Percentiles rank a stretch among this genome's conserved stretches.
phyloP scores from a whole-genome alignment of 2,888 invertebrate genomes.

The Dicranocentrus wangi region DNA sequence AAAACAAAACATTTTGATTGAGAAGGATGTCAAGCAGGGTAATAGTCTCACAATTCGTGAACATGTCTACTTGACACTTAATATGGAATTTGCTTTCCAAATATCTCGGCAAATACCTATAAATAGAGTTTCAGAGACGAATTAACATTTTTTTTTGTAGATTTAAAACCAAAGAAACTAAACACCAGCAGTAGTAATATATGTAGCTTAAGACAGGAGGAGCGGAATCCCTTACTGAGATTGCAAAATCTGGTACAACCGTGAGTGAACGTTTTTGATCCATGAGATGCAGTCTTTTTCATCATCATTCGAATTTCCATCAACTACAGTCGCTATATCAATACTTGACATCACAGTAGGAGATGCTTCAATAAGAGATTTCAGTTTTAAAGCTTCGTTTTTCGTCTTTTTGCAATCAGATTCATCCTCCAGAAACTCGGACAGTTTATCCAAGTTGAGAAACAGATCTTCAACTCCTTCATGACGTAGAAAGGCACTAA shows the following conservation, averaged over 20 bases:
- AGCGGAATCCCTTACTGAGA: slow-evolving; percentile 38
- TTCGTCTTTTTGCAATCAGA: slow-evolving; percentile 31
- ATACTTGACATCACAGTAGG: slow-evolving; percentile 63
- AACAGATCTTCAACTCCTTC: slow-evolving; percentile 71
- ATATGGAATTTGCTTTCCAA: slow-evolving; percentile 89
- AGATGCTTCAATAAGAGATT: slow-evolving; percentile 67
- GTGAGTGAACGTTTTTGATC: slow-evolving; percentile 58
- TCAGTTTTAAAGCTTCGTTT: slow-evolving; percentile 64
- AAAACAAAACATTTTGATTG: slow-evolving; percentile 92
- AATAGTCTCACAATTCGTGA: slow-evolving; percentile 84
- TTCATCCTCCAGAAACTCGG: slow-evolving; percentile 28
- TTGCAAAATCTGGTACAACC: slow-evolving; percentile 59
- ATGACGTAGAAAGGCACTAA: slow-evolving; percentile 69
- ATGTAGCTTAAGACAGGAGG: background rate
- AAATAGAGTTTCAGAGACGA: too few relatives aligned
- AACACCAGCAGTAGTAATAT: background rate
- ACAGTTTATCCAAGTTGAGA: slow-evolving; percentile 65
- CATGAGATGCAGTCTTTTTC: slow-evolving; percentile 67
- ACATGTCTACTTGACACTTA: slow-evolving; percentile 93
- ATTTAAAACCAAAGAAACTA: background rate
- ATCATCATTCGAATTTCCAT: slow-evolving; percentile 64
- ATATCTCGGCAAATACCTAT: slow-evolving; percentile 85
- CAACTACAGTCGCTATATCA: slow-evolving; percentile 61
- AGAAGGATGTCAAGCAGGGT: slow-evolving; percentile 90
- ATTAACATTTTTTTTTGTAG: too few relatives aligned